These are phyloP conservation scores for Rhagonycha lutea DNA, from an alignment of 2,888 invertebrate genomes.

Conservation along the genomic window DNA sequence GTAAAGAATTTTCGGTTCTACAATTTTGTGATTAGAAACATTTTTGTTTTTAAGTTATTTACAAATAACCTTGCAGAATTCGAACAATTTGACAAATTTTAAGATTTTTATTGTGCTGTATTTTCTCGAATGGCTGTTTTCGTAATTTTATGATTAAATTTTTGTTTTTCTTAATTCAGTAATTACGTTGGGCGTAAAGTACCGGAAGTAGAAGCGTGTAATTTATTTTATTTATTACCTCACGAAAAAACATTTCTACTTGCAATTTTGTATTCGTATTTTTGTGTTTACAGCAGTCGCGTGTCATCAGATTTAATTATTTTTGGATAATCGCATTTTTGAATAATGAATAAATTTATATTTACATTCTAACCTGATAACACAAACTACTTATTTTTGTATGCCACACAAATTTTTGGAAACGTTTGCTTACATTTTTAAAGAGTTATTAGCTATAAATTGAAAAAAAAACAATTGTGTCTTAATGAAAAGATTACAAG, in stretches of 20 bases:
- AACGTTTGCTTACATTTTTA: not conserved
- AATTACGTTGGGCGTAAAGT: not conserved
- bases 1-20: not conserved
- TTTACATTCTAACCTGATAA: not conserved
- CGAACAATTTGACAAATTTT: too few relatives aligned
- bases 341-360: slow-evolving; percentile 3
- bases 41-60: too few relatives aligned
- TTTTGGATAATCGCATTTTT: not conserved
- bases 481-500: not conserved
- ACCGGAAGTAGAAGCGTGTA: not conserved
- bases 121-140: not conserved
- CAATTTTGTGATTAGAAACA: too few relatives aligned
- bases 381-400: not conserved
- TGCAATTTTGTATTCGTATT: not conserved
- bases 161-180: not conserved
- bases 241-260: not conserved
- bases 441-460: not conserved
- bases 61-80: too few relatives aligned
- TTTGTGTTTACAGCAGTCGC: not conserved
- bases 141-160: not conserved
- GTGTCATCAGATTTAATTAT: not conserved
- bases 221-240: not conserved
- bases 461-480: not conserved
- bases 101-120: not conserved
- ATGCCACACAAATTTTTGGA: not conserved